Evolutionary conservation across 1,140 invertebrate species (phyloP).

Genomic region (Apis florea): DNA sequence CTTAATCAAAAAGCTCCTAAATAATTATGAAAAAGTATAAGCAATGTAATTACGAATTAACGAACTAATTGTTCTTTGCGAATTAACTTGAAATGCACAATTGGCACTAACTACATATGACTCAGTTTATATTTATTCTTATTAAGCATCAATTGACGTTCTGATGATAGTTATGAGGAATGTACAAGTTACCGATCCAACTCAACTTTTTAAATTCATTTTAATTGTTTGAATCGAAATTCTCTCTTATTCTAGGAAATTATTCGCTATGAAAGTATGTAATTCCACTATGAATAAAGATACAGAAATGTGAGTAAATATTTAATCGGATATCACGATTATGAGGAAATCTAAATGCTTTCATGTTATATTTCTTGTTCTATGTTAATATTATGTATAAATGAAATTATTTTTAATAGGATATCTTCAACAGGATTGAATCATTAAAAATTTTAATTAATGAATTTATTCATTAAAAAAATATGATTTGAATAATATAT

Average conservation of each 20-base stretch:
- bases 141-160: slow-evolving; percentile 64
- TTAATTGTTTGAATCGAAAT: slow-evolving; percentile 19
- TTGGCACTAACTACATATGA: slow-evolving; percentile 44
- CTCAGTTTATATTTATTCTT: slow-evolving; percentile 57
- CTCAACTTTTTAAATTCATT: slow-evolving; percentile 10
- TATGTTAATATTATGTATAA: background rate
- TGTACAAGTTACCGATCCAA: slow-evolving; percentile 23
- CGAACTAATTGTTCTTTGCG: slow-evolving; percentile 44
- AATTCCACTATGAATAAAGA: slow-evolving; percentile 8
- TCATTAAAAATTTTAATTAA: background rate
- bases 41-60: slow-evolving; percentile 45
- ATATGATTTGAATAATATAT: background rate
- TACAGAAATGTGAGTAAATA: slow-evolving; percentile 29
- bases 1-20: background rate
- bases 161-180: slow-evolving; percentile 47
- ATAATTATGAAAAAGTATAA: slow-evolving; percentile 9
- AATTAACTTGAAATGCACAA: slow-evolving; percentile 55
- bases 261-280: background rate
- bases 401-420: background rate
- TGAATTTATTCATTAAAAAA: background rate
- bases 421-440: background rate
- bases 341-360: slow-evolving; percentile 28
- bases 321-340: slow-evolving; percentile 21
- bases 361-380: background rate
- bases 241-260: slow-evolving; percentile 41